Base-by-base conservation (phyloP, 2,888 invertebrate species). In the Entomobrya proxima region DNA sequence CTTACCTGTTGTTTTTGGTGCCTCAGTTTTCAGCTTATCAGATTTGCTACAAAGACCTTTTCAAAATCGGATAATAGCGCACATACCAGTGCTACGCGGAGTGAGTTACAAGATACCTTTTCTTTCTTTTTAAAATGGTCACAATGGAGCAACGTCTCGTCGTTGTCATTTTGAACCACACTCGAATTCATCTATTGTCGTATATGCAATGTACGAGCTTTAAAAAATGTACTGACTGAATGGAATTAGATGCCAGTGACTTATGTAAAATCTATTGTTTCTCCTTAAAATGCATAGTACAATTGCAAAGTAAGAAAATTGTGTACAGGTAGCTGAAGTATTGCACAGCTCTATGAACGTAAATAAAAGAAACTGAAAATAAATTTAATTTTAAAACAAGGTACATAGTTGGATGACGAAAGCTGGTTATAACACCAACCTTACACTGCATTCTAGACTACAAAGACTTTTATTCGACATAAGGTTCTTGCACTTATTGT, bases 21-120 rank as follows among this genome's bases (percentile, higher is more conserved):
- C n/a, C 37, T 58, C 1, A 55, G 37, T 13, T 40, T 44, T 55
- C 15, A 21, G 44, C 61, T 75, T 40, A 58, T 76, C 76, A 40
- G 55, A 21, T 76, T 58, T n/a, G 37, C 50, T n/a, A n/a, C 67
- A 64, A 30, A 24, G 64, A 77, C 64, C n/a, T 32, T 37, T 78
- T 61, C 61, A 78, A 67, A 64, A 67, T 61, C 24, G 7, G 30
- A 35, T 35, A 61, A 61, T n/a, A n/a, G n/a, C n/a, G n/a, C n/a
- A 61, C 52, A 15, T 21, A 7, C 15, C 21, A 21, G 2, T 52
- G 40, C 47, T 50, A 64, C 37, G 13, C 64, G 64, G 21, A 50
- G 64, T 64, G 78, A 78, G 50, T 78, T 78, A 78, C 78, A n/a
- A n/a, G n/a, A n/a, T n/a, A n/a, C n/a, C n/a, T n/a, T n/a, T 64